Base-by-base conservation (phyloP, 2,113 vertebrate genomes). In the Semicossyphus pulcher region DNA sequence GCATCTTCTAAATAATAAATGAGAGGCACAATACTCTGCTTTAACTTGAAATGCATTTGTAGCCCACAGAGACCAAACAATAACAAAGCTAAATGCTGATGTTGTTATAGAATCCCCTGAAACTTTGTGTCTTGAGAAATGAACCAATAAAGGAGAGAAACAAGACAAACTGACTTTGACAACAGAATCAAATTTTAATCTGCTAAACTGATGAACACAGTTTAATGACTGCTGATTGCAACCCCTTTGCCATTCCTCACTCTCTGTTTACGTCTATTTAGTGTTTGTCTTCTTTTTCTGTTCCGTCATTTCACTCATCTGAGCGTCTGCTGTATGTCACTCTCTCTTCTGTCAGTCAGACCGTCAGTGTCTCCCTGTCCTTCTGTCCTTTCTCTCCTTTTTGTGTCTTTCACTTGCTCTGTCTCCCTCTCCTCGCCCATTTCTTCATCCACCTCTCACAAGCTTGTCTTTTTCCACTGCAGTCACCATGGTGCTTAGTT, bases 171-270 rank as follows among this genome's bases (percentile, higher is more conserved):
- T 70, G 25, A 53, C 32, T 75, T 36, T 76, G 80, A 78, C 69
- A 78, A 60, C 53, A 65, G 32, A 72, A 68, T 77, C 65, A 65
- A 37, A 79, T 84, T 77, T 76, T 29, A 47, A 67, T 49, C 42
- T 11, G 36, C 49, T 62, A 52, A 78, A 86, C 66, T 75, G 68
- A 77, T 10, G 78, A 47, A 81, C 31, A 25, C 28, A 44, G 37
- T 72, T 84, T 80, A 84, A 84, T 72, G 67, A 82, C 69, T 45
- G 47, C 76, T 72, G 69, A 85, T 76, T 61, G 61, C 48, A 26
- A 7, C 34, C 47, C 48, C 29, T 32, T 60, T 36, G 15, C 42
- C 41, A 39, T 69, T 31, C 11, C 66, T 81, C 60, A 37, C 56
- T 80, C 34, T 57, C 28, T 41, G n/a, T 72, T 59, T 47, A 11